A percentile compares a stretch with the other conserved stretches of the same genome.
phyloP scores from a whole-genome alignment of 2,797 vertebrate genomes.

The Hoplostethus mediterraneus region DNA sequence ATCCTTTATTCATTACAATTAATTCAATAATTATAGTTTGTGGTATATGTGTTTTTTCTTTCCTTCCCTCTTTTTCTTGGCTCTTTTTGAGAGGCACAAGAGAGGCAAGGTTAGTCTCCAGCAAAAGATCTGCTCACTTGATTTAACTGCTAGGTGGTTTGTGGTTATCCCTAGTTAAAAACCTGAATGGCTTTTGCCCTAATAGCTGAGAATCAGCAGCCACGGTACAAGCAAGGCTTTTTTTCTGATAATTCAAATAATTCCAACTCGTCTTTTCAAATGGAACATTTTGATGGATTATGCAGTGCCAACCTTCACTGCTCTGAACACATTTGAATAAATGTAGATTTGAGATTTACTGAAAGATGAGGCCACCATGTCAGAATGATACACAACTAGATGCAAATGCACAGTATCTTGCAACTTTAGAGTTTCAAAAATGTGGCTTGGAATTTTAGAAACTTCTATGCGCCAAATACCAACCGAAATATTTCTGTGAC shows the following conservation, averaged over 20 bases:
- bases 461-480: constrained; percentile 4
- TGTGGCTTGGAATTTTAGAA: constrained; percentile 36
- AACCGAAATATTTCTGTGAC: constrained; percentile 40
- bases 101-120: constrained; percentile 30
- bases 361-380: constrained; percentile 76
- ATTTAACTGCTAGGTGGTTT: constrained; percentile 31
- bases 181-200: constrained; percentile 37
- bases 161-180: constrained; percentile 42
- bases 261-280: constrained; percentile 68
- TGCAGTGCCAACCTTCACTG: constrained; percentile 73
- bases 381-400: constrained; percentile 78
- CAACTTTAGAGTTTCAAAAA: constrained; percentile 39
- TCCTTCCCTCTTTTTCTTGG: constrained; percentile 19
- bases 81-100: constrained; percentile 12
- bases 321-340: constrained; percentile 77
- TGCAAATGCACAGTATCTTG: constrained; percentile 66
- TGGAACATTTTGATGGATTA: constrained; percentile 80
- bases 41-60: too few species aligned
- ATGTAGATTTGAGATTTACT: constrained; percentile 79
- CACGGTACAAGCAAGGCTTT: constrained; percentile 53
- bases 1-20: not conserved
- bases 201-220: constrained; percentile 34
- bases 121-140: constrained; percentile 21
- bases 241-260: constrained; percentile 76
- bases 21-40: not conserved